Conservation (phyloP, 2,113 vertebrate species). For the Ictalurus punctatus region DNA sequence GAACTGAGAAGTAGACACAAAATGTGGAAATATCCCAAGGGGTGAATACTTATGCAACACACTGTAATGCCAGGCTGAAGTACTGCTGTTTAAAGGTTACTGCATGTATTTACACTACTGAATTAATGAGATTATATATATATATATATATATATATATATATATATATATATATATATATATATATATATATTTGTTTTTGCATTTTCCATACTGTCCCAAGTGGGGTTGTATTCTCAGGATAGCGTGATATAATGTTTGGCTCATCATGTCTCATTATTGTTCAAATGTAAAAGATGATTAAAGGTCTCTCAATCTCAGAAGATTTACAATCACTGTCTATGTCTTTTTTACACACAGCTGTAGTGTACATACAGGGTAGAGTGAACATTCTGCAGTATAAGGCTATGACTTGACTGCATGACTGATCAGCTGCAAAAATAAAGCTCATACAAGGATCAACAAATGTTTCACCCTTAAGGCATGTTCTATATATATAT, state of each 20-base stretch:
- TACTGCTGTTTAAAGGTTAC: neutral
- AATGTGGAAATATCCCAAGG: neutral
- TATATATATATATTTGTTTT: no score
- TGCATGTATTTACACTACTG: neutral
- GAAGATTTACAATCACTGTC: neutral
- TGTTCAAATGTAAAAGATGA: neutral
- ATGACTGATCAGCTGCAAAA: neutral
- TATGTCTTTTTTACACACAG: neutral
- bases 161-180: no score
- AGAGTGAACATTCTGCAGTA: neutral
- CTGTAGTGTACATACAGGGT: neutral
- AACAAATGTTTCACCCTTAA: neutral
- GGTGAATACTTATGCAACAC: neutral
- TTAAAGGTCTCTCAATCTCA: neutral
- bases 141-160: no score
- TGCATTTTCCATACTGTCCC: neutral
- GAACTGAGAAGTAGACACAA: neutral
- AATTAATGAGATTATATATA: neutral
- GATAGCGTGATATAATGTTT: neutral
- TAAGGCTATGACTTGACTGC: neutral
- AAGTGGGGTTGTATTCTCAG: neutral
- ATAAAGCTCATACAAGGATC: neutral
- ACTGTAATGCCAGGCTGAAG: neutral
- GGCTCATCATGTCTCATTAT: neutral
- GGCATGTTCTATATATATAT: no score